Conservation (phyloP, 1,140 invertebrate genomes). For the Aphelenchoides fujianensis region DNA sequence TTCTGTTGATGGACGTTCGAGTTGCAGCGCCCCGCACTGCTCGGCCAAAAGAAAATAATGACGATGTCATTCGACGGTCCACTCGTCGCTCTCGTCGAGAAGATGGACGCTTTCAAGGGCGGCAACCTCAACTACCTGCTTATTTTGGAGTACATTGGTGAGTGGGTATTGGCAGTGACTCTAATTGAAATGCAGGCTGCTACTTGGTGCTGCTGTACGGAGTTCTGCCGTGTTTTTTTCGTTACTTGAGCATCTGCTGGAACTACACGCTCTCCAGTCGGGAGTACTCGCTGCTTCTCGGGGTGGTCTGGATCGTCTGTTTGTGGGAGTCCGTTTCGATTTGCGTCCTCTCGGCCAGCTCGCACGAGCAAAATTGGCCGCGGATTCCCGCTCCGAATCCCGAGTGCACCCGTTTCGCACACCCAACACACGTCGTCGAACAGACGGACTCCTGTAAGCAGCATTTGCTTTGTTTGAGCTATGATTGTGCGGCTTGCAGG, state of each 20-base stretch:
- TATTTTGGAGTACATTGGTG: background rate
- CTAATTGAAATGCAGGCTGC: background rate
- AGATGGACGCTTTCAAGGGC: background rate
- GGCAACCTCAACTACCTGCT: background rate
- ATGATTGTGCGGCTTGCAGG: too few relatives aligned
- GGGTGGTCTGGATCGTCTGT: background rate
- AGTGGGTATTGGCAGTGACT: background rate
- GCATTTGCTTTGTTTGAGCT: too few relatives aligned
- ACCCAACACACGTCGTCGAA: background rate
- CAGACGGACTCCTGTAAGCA: too few relatives aligned
- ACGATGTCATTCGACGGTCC: background rate
- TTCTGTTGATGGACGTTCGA: background rate
- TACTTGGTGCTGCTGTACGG: background rate
- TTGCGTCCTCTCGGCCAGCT: background rate
- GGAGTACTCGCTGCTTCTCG: background rate
- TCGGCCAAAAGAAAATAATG: background rate
- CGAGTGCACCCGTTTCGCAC: background rate
- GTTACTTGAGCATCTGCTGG: background rate
- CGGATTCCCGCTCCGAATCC: background rate
- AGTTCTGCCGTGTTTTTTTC: background rate
- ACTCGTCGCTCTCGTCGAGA: background rate
- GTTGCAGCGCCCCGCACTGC: background rate
- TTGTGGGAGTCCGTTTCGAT: background rate
- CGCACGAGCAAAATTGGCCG: background rate
- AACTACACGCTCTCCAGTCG: background rate